Percentiles rank a stretch among this genome's conserved stretches.
Conservation (phyloP, 2,888 invertebrate species). For the Conistra vaccinii region DNA sequence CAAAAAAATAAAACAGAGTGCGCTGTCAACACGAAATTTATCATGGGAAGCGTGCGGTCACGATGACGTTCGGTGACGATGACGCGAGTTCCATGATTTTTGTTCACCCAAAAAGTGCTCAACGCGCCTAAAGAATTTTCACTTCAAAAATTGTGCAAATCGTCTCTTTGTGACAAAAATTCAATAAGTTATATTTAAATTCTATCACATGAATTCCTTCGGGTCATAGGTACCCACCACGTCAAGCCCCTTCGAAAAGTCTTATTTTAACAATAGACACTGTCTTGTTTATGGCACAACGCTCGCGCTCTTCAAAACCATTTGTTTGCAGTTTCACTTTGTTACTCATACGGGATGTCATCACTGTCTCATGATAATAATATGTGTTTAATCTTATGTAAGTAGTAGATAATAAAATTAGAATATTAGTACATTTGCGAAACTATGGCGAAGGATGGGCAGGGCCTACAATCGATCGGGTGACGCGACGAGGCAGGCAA, state of each 20-base stretch:
- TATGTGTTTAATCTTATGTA: constrained; percentile 29
- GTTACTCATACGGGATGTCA: constrained; percentile 56
- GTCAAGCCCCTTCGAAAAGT: constrained; percentile 14
- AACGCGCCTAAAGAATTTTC: too few species aligned
- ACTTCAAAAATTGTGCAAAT: too few species aligned
- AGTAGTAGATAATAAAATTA: constrained; percentile 17
- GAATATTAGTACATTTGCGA: neutral
- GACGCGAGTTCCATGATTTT: too few species aligned
- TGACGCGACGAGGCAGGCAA: constrained; percentile 40
- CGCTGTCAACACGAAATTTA: too few species aligned
- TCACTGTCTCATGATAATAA: constrained; percentile 42
- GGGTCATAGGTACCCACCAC: neutral
- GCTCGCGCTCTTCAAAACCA: constrained; percentile 29
- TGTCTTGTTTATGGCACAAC: constrained; percentile 30
- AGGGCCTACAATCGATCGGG: constrained; percentile 53
- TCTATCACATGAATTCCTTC: neutral
- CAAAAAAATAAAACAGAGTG: too few species aligned
- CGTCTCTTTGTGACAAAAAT: neutral
- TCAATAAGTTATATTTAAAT: neutral
- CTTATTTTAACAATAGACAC: constrained; percentile 20
- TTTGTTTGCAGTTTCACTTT: constrained; percentile 47
- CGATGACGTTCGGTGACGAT: too few species aligned
- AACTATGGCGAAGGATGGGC: constrained; percentile 18
- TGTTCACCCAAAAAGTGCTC: too few species aligned
- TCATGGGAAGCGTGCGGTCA: too few species aligned